Evolutionary conservation across 2,797 vertebrate species (phyloP).

Genomic region (Notamacropus eugenii): DNA sequence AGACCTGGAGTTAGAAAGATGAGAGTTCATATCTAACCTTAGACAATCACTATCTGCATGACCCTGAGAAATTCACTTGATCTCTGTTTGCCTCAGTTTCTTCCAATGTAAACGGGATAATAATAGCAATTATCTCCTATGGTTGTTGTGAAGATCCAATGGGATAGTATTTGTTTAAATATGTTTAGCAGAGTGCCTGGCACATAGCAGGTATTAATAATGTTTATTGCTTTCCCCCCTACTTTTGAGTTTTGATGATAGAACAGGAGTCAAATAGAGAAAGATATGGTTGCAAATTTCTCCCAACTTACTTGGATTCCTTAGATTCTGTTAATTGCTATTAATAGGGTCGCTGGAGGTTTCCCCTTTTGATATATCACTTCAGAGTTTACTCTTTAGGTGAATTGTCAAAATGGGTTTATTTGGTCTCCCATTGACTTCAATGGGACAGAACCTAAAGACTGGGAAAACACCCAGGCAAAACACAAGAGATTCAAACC

Average conservation of each 20-base stretch:
- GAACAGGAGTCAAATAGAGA: too few species aligned
- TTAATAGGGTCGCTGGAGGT: too few species aligned
- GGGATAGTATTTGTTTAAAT: background rate
- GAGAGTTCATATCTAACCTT: background rate
- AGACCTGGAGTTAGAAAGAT: background rate
- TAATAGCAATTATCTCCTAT: background rate
- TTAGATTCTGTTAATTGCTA: too few species aligned
- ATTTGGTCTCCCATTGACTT: too few species aligned
- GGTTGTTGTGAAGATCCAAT: background rate
- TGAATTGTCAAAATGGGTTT: too few species aligned
- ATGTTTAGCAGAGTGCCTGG: background rate
- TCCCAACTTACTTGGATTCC: too few species aligned
- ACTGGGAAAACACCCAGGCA: too few species aligned
- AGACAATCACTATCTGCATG: background rate
- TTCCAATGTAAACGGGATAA: background rate
- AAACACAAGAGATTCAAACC: too few species aligned
- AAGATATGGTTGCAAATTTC: too few species aligned
- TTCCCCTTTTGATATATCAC: too few species aligned
- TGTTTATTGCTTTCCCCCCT: background rate
- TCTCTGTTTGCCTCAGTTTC: background rate
- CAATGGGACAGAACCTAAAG: too few species aligned
- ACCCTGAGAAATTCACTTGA: background rate
- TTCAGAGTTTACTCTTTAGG: too few species aligned
- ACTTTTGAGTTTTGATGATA: background rate
- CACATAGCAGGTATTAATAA: background rate